Conservation (phyloP, 2,888 invertebrate genomes). For the Ennomos erosarius region DNA sequence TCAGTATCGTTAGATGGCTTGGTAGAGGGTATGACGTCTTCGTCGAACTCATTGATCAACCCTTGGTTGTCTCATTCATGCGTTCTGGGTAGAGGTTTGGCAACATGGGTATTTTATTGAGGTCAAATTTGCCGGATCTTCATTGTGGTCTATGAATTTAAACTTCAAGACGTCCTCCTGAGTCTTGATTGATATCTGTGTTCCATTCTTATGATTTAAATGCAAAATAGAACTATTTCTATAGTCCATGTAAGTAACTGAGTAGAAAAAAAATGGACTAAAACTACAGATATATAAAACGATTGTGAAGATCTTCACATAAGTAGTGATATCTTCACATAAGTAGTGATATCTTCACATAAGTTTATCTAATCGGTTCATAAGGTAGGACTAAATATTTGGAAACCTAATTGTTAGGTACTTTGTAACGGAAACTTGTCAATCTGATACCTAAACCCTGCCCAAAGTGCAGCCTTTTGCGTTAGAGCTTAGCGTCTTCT, state of each 20-base stretch:
- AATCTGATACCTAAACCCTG: not conserved
- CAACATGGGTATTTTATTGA: constrained; percentile 70
- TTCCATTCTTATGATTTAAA: too few species aligned
- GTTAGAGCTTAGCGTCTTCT: constrained; percentile 3
- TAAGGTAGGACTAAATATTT: too few species aligned
- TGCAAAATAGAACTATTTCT: too few species aligned
- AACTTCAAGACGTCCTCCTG: constrained; percentile 25
- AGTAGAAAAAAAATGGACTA: too few species aligned
- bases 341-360: too few species aligned
- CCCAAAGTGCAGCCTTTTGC: constrained; percentile 6
- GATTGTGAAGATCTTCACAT: too few species aligned
- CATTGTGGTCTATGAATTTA: constrained; percentile 40
- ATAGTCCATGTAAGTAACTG: too few species aligned
- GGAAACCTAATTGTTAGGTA: too few species aligned
- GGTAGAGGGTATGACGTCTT: constrained; percentile 73
- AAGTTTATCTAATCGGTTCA: too few species aligned
- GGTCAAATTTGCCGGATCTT: constrained; percentile 73
- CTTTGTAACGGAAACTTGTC: not conserved
- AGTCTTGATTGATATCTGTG: too few species aligned
- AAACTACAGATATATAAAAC: too few species aligned
- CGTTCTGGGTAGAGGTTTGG: constrained; percentile 73
- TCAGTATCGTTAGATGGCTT: constrained; percentile 40
- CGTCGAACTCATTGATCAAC: constrained; percentile 75
- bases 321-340: too few species aligned
- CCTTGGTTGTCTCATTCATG: constrained; percentile 70